Percentiles rank a stretch among this genome's conserved stretches.
Evolutionary conservation across 2,797 vertebrate species (phyloP).

Genomic region (Philypnodon macrostomus): DNA sequence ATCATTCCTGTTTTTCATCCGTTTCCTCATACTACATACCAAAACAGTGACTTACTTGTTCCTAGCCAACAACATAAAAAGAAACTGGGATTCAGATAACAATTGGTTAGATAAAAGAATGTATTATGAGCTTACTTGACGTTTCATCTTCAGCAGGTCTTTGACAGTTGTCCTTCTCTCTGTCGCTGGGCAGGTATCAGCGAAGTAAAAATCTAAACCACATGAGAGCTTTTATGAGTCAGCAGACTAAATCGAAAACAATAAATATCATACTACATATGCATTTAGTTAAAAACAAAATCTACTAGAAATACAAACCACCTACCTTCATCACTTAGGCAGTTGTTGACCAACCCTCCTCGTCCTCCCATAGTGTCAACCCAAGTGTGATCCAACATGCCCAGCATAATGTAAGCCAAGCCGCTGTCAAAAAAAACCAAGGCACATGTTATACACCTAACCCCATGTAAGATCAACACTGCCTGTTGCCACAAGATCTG

Average conservation of each 20-base stretch:
- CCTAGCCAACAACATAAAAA: too few species aligned
- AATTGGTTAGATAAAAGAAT: too few species aligned
- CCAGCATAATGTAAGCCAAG: not conserved
- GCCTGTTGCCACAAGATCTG: not conserved
- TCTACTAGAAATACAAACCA: not conserved
- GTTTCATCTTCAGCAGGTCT: constrained; percentile 45
- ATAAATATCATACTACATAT: not conserved
- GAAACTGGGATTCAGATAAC: too few species aligned
- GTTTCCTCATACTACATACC: too few species aligned
- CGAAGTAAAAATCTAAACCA: constrained; percentile 2
- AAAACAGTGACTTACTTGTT: too few species aligned
- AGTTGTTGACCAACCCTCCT: not conserved
- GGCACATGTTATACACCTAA: too few species aligned
- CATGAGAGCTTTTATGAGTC: too few species aligned
- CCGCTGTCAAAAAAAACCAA: not conserved
- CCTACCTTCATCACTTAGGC: constrained; percentile 16
- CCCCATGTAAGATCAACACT: not conserved
- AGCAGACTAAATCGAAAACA: too few species aligned
- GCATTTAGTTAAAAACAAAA: not conserved
- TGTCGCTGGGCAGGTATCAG: not conserved
- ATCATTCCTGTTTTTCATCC: not conserved
- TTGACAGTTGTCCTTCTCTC: constrained; percentile 44
- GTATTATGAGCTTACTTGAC: constrained; percentile 16
- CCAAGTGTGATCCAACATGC: constrained; percentile 33
- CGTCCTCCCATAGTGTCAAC: constrained; percentile 3